Base-by-base conservation (phyloP, 2,888 invertebrate genomes). In the Eueremaeus valkanovi region DNA sequence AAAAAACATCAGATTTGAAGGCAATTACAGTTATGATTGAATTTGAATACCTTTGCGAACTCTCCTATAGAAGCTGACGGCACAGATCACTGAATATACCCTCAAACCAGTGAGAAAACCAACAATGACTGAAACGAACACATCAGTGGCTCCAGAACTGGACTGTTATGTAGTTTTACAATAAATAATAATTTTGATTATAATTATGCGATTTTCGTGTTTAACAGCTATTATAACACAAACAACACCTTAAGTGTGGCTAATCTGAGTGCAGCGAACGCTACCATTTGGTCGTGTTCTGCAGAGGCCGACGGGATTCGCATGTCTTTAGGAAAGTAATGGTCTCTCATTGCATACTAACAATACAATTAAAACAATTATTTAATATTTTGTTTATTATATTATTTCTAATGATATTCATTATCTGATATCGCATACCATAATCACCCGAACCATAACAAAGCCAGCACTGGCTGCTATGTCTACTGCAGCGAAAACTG, bases 401-500 rank as follows among this genome's bases (percentile, higher is more conserved):
- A n/a, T 49, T 21, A 74, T 66, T 40, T n/a, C n/a, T n/a, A n/a
- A 45, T 49, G 49, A 5, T n/a, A 42, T 40, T 31, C 33, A 73
- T 51, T 24, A 31, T 16, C 36, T 18, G n/a, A 58, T 55, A 27
- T n/a, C n/a, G 51, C 75, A 75, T 77, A 79, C 80, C 80, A 80
- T 79, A 21, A 80, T 80, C 5, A 80, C 73, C 27, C 80, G 76
- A 11, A 80, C 76, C 72, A 80, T 75, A 45, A 80, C 79, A 61
- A 80, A 80, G 29, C 80, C 80, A 21, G 80, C 78, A 58, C 80
- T 80, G n/a, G 80, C 80, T 9, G 80, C 80, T 33, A 80, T 79
- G 63, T 80, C 80, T 8, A 80, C 79, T 0, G 80, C 79, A 21
- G 79, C 80, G 73, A 80, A 80, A 21, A 80, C 78, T 16, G 80